These are phyloP conservation scores for Eulacestoma nigropectus DNA, from an alignment of 2,113 vertebrate species.

Conservation along the genomic window DNA sequence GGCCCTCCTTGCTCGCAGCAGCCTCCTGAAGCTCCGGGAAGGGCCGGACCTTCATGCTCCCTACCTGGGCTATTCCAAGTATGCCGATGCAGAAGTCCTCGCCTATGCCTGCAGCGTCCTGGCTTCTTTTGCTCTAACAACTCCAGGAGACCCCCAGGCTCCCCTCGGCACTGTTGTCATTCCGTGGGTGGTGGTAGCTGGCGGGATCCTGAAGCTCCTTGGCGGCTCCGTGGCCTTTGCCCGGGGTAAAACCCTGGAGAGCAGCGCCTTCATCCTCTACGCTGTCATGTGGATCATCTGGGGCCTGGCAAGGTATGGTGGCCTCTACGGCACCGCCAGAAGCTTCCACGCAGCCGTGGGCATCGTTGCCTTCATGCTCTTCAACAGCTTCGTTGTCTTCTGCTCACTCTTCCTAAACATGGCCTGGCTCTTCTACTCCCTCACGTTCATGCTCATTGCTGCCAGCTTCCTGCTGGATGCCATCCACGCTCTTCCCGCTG, in stretches of 20 bases:
- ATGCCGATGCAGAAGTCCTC: slow-evolving; percentile 80
- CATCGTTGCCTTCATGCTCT: slow-evolving; percentile 81
- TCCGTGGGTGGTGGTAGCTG: slow-evolving; percentile 84
- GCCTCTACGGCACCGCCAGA: slow-evolving; percentile 70
- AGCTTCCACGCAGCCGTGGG: slow-evolving; percentile 77
- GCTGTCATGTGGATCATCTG: slow-evolving; percentile 85
- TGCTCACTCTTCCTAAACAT: slow-evolving; percentile 76
- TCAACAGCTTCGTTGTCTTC: slow-evolving; percentile 78
- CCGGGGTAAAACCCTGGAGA: slow-evolving; percentile 86
- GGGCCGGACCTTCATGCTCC: slow-evolving; percentile 72
- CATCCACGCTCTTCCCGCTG: slow-evolving; percentile 68
- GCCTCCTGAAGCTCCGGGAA: slow-evolving; percentile 64
- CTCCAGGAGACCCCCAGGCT: slow-evolving; percentile 46
- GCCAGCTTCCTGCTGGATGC: slow-evolving; percentile 85
- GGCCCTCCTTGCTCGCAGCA: slow-evolving; percentile 54
- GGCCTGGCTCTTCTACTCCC: slow-evolving; percentile 79
- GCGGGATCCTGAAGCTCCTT: slow-evolving; percentile 77
- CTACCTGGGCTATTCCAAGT: slow-evolving; percentile 83
- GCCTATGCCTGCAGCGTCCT: slow-evolving; percentile 79
- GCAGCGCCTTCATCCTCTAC: slow-evolving; percentile 82
- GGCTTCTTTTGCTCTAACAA: slow-evolving; percentile 79
- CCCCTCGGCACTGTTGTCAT: slow-evolving; percentile 74
- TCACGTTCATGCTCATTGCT: slow-evolving; percentile 80
- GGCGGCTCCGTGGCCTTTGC: slow-evolving; percentile 80
- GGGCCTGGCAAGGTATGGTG: slow-evolving; percentile 78